These are phyloP conservation scores for Pelobates fuscus DNA, from an alignment of 2,113 vertebrate genomes.

Conservation along the genomic window DNA sequence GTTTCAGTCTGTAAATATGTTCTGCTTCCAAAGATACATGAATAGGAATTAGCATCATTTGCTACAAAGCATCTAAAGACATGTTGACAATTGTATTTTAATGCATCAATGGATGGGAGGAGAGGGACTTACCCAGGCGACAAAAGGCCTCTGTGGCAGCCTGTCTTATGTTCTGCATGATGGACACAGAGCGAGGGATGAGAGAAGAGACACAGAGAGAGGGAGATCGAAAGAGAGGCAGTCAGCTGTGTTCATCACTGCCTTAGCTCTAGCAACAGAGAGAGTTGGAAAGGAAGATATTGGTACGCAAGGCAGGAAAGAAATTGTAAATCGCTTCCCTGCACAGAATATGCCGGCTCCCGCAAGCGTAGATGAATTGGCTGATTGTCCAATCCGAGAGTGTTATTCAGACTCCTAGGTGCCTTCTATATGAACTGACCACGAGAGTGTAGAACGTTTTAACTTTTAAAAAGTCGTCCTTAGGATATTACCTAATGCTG, in stretches of 20 bases:
- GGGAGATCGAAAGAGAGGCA: conserved; percentile 49
- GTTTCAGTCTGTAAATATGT: not conserved
- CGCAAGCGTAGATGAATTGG: not conserved
- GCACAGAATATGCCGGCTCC: not conserved
- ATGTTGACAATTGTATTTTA: conserved; percentile 9
- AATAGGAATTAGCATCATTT: not conserved
- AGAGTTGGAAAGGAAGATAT: conserved; percentile 20
- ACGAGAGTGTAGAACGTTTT: no score
- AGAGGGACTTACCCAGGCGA: conserved; percentile 62
- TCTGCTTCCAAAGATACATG: not conserved
- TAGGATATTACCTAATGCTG: no score
- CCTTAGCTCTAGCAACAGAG: not conserved
- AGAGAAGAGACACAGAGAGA: conserved; percentile 9
- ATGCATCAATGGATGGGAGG: not conserved
- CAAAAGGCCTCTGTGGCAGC: conserved; percentile 65
- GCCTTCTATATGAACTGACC: no score
- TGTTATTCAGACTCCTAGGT: no score
- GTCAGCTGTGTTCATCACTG: conserved; percentile 47
- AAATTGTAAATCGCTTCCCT: not conserved
- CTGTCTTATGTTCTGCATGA: conserved; percentile 67
- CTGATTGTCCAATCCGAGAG: no score
- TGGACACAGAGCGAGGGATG: conserved; percentile 35
- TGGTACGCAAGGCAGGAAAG: conserved; percentile 21
- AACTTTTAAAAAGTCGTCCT: no score
- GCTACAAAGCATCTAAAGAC: not conserved